Evolutionary conservation across 2,888 invertebrate genomes (phyloP), one percentile per base, ranked within the genome.

Genomic region (Tholera decimalis): DNA sequence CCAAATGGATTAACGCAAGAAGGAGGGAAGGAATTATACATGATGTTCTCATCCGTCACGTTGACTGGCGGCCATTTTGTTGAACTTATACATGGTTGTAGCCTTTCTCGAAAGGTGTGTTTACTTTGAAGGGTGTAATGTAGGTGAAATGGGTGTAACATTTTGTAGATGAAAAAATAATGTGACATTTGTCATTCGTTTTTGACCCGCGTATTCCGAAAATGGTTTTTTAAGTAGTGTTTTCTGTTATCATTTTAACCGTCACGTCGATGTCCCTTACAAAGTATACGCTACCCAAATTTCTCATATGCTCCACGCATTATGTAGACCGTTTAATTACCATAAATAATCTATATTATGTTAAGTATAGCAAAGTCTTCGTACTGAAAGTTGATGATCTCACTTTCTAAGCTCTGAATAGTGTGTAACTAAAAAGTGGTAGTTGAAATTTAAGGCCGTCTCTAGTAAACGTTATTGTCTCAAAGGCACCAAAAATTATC

Each of bases 41-140:
- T 66, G 79, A 68, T 75, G 74, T 57, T 55, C 61, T 66, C 83
- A 83, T 85, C 77, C 79, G 77, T 85, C 84, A 83, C 77, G 81
- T 73, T 78, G 74, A 79, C 67, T 35, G 73, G 64, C 62, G 63
- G 77, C 78, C 72, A 67, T 81, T 73, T 78, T 68, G 69, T 57
- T 62, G 39, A 77, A 79, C 73, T 60, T 73, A 78, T 79, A 72
- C 57, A 71, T 54, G 22, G 28, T n/a, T 55, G 66, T 75, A 66
- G 60, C 57, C n/a, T 47, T 56, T 70, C 58, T 37, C 13, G 60
- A 50, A 64, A 55, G 49, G 41, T 59, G 43, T 61, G 37, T 61
- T 74, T n/a, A 56, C 57, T 71, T 73, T 54, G 30, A 43, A 33
- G 28, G 39, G 35, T 35, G 24, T 33, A 20, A 7, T 15, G 22